Evolutionary conservation across 2,888 invertebrate species (phyloP).

Genomic region (Eretmocerus hayati): DNA sequence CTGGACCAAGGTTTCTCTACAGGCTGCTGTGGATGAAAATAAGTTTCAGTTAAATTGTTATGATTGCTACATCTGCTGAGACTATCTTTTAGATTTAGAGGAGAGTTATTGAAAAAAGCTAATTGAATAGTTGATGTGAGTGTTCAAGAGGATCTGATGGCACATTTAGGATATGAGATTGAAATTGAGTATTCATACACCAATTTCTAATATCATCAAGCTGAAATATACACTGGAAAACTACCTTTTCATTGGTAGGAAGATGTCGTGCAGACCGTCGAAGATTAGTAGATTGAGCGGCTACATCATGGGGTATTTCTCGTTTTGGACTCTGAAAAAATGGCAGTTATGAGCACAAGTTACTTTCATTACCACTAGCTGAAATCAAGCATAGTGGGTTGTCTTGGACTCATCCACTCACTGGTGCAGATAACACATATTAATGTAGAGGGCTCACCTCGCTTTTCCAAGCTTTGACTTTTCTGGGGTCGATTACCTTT

Average conservation of each 20-base stretch:
- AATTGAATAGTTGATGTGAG: no score
- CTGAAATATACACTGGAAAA: background rate
- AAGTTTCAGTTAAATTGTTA: no score
- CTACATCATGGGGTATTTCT: background rate
- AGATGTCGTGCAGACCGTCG: constrained; percentile 30
- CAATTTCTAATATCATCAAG: background rate
- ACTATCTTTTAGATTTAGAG: background rate
- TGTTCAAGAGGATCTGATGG: no score
- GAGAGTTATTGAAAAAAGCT: no score
- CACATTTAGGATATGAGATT: background rate
- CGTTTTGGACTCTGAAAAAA: background rate
- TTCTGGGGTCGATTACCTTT: background rate
- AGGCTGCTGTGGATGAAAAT: constrained; percentile 5
- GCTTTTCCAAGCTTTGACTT: background rate
- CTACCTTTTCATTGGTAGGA: constrained; percentile 27
- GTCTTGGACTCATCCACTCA: background rate
- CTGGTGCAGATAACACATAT: background rate
- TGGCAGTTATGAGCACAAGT: no score
- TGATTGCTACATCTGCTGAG: background rate
- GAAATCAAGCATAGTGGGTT: no score
- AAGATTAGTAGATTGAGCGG: constrained; percentile 1
- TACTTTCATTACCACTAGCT: no score
- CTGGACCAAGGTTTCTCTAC: constrained; percentile 11
- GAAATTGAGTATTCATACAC: background rate
- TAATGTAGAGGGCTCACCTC: background rate